These are phyloP conservation scores for Ceratosolen solmsi DNA, from an alignment of 1,140 invertebrate genomes.

Conservation along the genomic window DNA sequence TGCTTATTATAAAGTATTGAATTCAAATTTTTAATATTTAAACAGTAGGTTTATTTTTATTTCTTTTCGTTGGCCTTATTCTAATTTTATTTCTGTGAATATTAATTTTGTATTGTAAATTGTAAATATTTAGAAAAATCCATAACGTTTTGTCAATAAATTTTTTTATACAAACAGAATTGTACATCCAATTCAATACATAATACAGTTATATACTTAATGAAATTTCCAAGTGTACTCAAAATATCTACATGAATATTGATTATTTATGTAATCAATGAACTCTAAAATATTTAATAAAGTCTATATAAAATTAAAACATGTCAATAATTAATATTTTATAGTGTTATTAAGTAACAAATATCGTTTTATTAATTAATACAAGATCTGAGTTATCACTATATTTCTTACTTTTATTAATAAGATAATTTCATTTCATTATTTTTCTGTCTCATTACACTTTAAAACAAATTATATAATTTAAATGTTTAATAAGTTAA, in stretches of 20 bases:
- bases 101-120: background rate
- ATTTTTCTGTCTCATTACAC: background rate
- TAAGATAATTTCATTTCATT: conserved; percentile 26
- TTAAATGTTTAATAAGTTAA: background rate
- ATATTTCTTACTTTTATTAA: conserved; percentile 22
- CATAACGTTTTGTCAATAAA: background rate
- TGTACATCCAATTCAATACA: conserved; percentile 4
- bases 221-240: conserved; percentile 30
- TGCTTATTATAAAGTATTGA: background rate
- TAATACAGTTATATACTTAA: background rate
- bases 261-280: background rate
- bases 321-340: background rate
- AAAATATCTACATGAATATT: background rate
- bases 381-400: conserved; percentile 1
- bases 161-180: conserved; percentile 17
- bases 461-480: conserved; percentile 24
- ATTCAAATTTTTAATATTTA: background rate
- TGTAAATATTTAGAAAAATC: background rate
- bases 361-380: conserved; percentile 8
- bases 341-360: conserved; percentile 13
- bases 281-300: conserved; percentile 7
- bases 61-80: conserved; percentile 2
- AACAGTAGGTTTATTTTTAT: no score
- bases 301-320: background rate
- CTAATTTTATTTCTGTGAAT: background rate